Conservation (phyloP, 92 coral and sea anemone species). For the Parazoanthus swiftii region DNA sequence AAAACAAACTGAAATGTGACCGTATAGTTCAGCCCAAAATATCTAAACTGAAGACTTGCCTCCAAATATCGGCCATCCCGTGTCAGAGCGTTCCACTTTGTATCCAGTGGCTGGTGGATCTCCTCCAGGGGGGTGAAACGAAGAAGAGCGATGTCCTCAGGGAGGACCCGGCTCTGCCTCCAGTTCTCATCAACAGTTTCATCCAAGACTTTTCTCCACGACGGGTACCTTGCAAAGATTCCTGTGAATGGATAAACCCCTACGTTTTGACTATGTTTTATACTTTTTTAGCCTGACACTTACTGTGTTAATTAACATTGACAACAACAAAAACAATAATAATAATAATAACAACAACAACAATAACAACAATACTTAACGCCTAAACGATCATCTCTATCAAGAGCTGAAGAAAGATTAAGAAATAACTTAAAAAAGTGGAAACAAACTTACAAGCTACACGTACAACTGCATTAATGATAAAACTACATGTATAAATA, state of each 20-base stretch:
- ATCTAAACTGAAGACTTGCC: conserved; percentile 50
- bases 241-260: conserved; percentile 19
- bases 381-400: too few species aligned
- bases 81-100: conserved; percentile 78
- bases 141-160: conserved; percentile 87
- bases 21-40: background rate
- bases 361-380: too few species aligned
- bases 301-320: too few species aligned
- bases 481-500: too few species aligned
- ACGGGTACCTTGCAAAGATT: conserved; percentile 50
- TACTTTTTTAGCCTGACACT: background rate
- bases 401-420: too few species aligned
- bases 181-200: conserved; percentile 83
- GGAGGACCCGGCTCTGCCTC: conserved; percentile 86
- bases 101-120: conserved; percentile 71
- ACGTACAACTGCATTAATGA: too few species aligned
- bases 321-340: too few species aligned
- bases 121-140: conserved; percentile 83
- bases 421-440: too few species aligned
- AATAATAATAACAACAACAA: too few species aligned
- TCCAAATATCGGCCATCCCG: conserved; percentile 82
- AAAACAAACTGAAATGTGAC: background rate
- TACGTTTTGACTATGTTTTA: background rate
- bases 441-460: too few species aligned
- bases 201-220: conserved; percentile 71